phyloP scores from a whole-genome alignment of 2,888 invertebrate genomes.

The Slavum lentiscoides region DNA sequence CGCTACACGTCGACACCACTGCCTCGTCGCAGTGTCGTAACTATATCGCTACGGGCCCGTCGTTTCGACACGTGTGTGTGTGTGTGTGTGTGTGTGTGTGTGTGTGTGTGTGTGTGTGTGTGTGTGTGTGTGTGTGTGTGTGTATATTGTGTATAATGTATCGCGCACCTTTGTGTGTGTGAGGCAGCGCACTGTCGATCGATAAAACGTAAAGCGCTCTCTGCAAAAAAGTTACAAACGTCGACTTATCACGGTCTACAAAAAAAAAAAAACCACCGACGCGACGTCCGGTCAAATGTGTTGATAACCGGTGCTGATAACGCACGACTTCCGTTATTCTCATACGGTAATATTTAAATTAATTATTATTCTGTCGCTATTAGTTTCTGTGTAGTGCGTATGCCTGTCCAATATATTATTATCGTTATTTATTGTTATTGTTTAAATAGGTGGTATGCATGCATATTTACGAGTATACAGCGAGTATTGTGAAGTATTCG shows the following conservation, averaged over 20 bases:
- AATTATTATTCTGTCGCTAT: no score
- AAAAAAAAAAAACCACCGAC: background rate
- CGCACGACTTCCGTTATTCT: background rate
- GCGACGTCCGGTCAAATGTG: background rate
- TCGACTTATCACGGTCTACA: background rate
- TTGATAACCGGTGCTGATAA: background rate
- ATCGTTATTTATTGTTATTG: no score
- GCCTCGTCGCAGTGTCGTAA: background rate
- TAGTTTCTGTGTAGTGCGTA: background rate
- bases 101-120: background rate
- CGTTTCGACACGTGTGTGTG: background rate
- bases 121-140: background rate
- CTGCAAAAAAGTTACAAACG: background rate
- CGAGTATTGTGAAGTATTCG: no score
- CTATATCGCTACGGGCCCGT: background rate
- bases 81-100: background rate
- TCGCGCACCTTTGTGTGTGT: background rate
- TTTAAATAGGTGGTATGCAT: no score
- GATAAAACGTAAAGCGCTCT: slow-evolving; percentile 21
- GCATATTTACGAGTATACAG: no score
- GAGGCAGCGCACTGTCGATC: background rate
- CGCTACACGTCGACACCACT: background rate
- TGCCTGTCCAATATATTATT: no score
- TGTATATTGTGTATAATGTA: no score
- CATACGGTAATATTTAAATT: slow-evolving; percentile 10